A percentile compares a stretch with the other conserved stretches of the same genome.
Conservation (phyloP, 1,140 invertebrate species). For the Plodia interpunctella region DNA sequence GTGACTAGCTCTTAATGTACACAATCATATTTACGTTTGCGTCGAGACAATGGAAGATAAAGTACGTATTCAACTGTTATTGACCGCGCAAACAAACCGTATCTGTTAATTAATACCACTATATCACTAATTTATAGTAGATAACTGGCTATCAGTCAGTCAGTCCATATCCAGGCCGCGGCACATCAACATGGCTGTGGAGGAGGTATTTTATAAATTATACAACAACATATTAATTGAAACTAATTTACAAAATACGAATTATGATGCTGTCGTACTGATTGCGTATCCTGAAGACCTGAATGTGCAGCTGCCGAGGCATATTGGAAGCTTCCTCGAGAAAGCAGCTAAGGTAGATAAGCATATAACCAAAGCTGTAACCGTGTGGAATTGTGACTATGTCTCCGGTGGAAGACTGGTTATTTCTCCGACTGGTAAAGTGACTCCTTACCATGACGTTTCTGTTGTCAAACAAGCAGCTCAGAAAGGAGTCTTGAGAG, state of each 20-base stretch:
- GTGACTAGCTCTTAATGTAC: too few relatives aligned
- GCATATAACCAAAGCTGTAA: slow-evolving; percentile 59
- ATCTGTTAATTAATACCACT: neutral
- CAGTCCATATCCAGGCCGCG: neutral
- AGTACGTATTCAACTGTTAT: neutral
- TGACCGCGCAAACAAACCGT: neutral
- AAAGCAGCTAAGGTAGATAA: slow-evolving; percentile 64
- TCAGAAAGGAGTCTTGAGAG: slow-evolving; percentile 72
- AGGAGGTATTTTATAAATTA: slow-evolving; percentile 41
- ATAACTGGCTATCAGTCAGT: neutral
- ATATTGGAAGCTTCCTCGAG: slow-evolving; percentile 56
- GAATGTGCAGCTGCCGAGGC: slow-evolving; percentile 43
- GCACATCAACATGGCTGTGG: slow-evolving; percentile 11
- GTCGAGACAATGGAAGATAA: neutral
- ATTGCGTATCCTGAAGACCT: slow-evolving; percentile 64
- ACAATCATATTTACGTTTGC: neutral
- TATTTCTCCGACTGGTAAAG: slow-evolving; percentile 85
- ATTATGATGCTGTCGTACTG: slow-evolving; percentile 75
- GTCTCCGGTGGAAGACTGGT: slow-evolving; percentile 83
- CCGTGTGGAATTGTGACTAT: slow-evolving; percentile 79
- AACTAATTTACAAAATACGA: slow-evolving; percentile 50
- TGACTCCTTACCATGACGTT: slow-evolving; percentile 89
- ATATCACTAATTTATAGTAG: neutral
- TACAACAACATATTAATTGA: slow-evolving; percentile 67
- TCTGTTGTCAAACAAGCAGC: slow-evolving; percentile 62